Evolutionary conservation across 2,113 vertebrate genomes (phyloP).

Genomic region (Aegotheles bennettii): DNA sequence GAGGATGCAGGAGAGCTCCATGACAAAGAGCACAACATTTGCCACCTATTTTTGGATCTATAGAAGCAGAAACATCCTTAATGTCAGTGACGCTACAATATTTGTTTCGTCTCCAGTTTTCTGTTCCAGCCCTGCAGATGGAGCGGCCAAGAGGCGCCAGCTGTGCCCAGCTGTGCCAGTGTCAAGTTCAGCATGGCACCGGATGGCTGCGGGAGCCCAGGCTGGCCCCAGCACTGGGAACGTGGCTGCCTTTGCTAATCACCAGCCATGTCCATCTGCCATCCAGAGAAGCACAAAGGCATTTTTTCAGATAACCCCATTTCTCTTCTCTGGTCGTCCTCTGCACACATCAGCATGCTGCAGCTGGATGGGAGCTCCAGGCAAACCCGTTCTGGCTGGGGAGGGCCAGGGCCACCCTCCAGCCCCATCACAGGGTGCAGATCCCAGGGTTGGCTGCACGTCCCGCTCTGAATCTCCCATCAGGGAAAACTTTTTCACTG

Average conservation of each 20-base stretch:
- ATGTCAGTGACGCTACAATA: fast-evolving
- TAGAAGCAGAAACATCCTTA: not conserved
- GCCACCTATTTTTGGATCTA: not conserved
- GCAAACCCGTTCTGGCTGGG: not conserved
- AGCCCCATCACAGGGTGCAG: not conserved
- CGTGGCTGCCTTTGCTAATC: fast-evolving
- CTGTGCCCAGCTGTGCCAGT: not conserved
- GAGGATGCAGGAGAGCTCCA: not conserved
- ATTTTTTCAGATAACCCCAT: not conserved
- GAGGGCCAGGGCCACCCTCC: not conserved
- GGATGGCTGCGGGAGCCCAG: not conserved
- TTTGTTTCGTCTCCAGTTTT: not conserved
- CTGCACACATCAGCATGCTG: not conserved
- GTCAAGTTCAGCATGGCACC: not conserved
- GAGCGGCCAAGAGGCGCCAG: not conserved
- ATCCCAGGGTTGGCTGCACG: not conserved
- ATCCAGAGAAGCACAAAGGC: not conserved
- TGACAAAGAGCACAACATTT: not conserved
- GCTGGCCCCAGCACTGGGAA: not conserved
- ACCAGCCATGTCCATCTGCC: not conserved
- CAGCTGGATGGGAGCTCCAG: not conserved
- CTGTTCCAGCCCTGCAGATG: not conserved
- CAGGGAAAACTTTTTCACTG: no score
- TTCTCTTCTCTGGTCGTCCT: not conserved
- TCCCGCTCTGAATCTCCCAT: not conserved